Evolutionary conservation across 2,888 invertebrate species (phyloP).

Genomic region (Liodrosophila aerea): DNA sequence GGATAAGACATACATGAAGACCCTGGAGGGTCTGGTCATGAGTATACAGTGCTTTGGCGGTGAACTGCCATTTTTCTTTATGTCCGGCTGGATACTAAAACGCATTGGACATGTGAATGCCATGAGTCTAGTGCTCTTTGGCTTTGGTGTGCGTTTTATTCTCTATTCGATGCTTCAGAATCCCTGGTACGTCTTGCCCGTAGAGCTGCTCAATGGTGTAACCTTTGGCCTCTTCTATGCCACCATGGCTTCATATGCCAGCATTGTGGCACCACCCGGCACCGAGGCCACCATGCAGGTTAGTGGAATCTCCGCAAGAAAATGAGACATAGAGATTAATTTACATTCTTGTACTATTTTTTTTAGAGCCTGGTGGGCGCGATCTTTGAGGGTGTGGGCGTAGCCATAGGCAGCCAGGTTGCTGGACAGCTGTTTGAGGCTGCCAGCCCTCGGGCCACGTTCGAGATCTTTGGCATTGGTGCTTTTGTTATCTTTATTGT

Average conservation of each 20-base stretch:
- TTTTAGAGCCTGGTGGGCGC: conserved; percentile 91
- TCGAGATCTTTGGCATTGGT: conserved; percentile 88
- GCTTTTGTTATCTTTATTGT: conserved; percentile 85
- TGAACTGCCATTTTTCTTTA: conserved; percentile 93
- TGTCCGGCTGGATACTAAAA: conserved; percentile 89
- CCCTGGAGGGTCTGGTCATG: conserved; percentile 88
- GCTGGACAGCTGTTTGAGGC: conserved; percentile 88
- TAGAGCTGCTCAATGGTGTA: conserved; percentile 93
- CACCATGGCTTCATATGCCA: conserved; percentile 94
- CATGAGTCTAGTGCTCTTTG: conserved; percentile 91
- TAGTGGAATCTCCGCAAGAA: conserved; percentile 29
- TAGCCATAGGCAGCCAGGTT: conserved; percentile 89
- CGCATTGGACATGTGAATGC: conserved; percentile 91
- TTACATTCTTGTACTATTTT: background rate
- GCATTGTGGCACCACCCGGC: conserved; percentile 90
- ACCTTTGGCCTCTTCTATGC: conserved; percentile 95
- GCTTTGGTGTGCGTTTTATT: conserved; percentile 91
- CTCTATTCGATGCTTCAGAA: conserved; percentile 90
- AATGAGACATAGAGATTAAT: background rate
- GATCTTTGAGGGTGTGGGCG: conserved; percentile 93
- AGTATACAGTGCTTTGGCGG: conserved; percentile 92
- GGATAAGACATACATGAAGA: conserved; percentile 85
- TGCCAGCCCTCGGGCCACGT: conserved; percentile 87
- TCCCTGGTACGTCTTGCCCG: conserved; percentile 92
- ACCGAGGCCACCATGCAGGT: conserved; percentile 94